Percentiles rank a stretch among this genome's conserved stretches.
Evolutionary conservation across 1,140 invertebrate species (phyloP).

Genomic region (Hirudo medicinalis): DNA sequence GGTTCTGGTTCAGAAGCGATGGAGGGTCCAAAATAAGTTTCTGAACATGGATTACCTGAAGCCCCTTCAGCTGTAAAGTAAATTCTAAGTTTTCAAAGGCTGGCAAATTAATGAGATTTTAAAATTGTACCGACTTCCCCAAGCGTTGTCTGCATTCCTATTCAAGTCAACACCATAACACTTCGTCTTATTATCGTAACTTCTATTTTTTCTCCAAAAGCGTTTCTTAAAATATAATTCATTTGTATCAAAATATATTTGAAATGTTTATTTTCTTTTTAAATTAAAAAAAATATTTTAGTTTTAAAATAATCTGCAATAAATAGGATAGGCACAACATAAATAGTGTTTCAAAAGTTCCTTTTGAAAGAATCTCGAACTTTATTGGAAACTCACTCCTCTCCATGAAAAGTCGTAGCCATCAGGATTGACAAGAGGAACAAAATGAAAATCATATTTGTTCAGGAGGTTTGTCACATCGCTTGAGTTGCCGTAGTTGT

Average conservation of each 20-base stretch:
- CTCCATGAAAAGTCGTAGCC: constrained; percentile 26
- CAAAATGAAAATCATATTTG: constrained; percentile 40
- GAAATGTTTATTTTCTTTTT: background rate
- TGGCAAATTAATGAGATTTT: background rate
- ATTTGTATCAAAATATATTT: background rate
- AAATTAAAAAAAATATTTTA: no score
- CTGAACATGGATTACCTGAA: constrained; percentile 12
- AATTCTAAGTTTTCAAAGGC: background rate
- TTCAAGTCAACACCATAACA: constrained; percentile 21
- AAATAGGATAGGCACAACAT: background rate
- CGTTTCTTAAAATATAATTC: constrained; percentile 8
- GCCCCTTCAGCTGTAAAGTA: constrained; percentile 4
- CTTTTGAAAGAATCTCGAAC: no score
- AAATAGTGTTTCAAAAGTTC: no score
- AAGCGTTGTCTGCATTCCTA: constrained; percentile 19
- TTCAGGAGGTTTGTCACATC: constrained; percentile 26
- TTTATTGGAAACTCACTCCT: background rate
- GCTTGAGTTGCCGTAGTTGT: constrained; percentile 16
- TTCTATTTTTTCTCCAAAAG: constrained; percentile 20
- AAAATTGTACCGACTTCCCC: constrained; percentile 20
- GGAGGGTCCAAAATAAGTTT: constrained; percentile 11
- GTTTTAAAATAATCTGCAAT: background rate
- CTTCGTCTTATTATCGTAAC: background rate
- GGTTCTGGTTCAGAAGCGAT: constrained; percentile 19
- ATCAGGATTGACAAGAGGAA: constrained; percentile 44